Conservation (phyloP, 2,113 vertebrate genomes). For the Dromaius novaehollandiae region DNA sequence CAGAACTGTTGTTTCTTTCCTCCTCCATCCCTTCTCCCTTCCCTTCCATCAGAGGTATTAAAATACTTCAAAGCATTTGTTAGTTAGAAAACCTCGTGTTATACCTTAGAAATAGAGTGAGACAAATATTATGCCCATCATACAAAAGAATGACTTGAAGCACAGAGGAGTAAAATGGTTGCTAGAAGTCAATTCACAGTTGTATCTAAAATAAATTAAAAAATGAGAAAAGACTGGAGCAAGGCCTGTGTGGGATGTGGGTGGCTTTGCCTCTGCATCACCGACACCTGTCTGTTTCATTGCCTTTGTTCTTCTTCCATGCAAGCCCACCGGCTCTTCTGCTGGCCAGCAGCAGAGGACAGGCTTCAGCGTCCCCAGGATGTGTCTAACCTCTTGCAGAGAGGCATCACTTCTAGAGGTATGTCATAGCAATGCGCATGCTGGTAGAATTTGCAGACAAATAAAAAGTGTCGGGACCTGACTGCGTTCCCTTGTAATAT, state of each 20-base stretch:
- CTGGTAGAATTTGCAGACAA: neutral
- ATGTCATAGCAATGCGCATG: fast-evolving
- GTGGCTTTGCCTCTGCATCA: neutral
- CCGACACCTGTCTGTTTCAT: neutral
- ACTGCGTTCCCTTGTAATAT: neutral
- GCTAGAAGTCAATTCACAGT: neutral
- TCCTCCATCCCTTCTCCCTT: neutral
- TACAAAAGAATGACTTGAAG: neutral
- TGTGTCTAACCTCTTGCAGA: fast-evolving
- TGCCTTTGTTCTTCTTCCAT: neutral
- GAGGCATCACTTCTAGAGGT: neutral
- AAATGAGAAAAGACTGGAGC: neutral
- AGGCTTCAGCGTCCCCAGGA: neutral
- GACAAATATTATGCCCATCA: neutral
- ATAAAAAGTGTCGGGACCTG: neutral
- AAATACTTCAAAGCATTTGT: neutral
- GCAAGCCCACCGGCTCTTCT: neutral
- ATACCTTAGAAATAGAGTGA: neutral
- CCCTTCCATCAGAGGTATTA: neutral
- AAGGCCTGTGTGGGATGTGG: neutral
- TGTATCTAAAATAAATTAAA: neutral
- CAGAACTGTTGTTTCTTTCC: neutral
- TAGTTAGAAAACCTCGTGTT: neutral
- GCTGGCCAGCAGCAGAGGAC: neutral
- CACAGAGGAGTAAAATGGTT: neutral